Base-by-base conservation (phyloP, 2,888 invertebrate species). In the Scaptomyza tumidula region DNA sequence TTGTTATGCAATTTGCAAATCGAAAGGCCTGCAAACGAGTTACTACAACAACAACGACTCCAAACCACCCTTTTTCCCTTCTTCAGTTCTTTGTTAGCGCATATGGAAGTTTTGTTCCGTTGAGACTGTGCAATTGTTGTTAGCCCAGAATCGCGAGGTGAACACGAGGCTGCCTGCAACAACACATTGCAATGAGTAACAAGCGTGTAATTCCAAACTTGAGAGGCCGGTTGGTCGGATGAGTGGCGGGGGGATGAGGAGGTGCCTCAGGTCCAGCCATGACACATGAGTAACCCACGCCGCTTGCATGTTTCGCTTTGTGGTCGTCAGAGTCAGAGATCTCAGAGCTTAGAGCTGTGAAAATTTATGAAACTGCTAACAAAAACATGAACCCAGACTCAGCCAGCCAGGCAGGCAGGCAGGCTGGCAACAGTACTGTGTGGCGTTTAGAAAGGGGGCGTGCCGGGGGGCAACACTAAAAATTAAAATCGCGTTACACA, bases 1-100 rank as follows among this genome's bases (percentile, higher is more conserved):
- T 76, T 74, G 85, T 87, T 82, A 78, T 82, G 87, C 75, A 87
- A 84, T 84, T 84, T 71, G 62, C 68, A 68, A 77, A 86, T 84
- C 71, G 84, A 80, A 77, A 80, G 64, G 62, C 78, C 78, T 67
- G 64, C 64, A 48, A 76, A 61, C 64, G 73, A 57, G 31, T 63
- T 50, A 50, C 61, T 33, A 57, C 50, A 31, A 16, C 41, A 35
- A 24, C 6, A 19, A 19, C 19, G 2, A 10, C 48, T 6, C 11
- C 29, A 7, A 1, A 0, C 14, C 7, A 9, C 46, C 46, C 56
- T 53, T 10, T 6, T 7, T 14, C 14, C 11, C 14, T 29, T 11
- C 41, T 48, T 37, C 29, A 52, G 56, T 78, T 62, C 65, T 73
- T 62, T 69, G 69, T 60, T 54, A 59, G 72, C 27, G 31, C 54